Evolutionary conservation across 1,140 invertebrate genomes (phyloP), one percentile per base, ranked within the genome.

Genomic region (Psilanteris sp.): DNA sequence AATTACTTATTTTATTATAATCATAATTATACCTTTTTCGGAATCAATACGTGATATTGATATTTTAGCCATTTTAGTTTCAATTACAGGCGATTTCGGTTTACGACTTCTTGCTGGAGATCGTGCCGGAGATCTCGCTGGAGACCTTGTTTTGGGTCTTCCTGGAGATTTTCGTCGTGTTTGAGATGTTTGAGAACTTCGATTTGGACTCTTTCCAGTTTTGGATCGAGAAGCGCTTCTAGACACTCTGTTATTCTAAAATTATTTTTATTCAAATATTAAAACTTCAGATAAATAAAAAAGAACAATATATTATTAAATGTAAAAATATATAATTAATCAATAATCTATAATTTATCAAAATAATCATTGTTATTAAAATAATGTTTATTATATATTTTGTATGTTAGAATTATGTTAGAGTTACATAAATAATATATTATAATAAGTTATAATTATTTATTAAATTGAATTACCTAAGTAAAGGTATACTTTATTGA

Each of bases 31-130:
- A 84, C 83, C 79, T 70, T 55, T 76, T 16, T 79, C 54, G 0
- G 62, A 11, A 15, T 86, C 83, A 44, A 83, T 76, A 37, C 79
- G 62, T 7, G 80, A 36, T 7, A 85, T 52, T 26, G 81, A 81
- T 22, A 83, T 57, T 27, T 81, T 83, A 29, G 82, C 79, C 36
- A 74, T 46, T 55, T 64, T 80, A 3, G 80, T 66, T 27, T 41
- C 78, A 7, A 79, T 77, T 5, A 59, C 32, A 8, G 82, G 70
- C 9, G 81, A 55, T 71, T 79, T 82, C 22, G 73, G 76, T 39
- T 31, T 78, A 18, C 75, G 76, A 22, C 14, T 18, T 4, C 80
- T 75, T 1, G 9, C 79, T 6, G 77, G 78, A 4, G n/a, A n/a
- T n/a, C 18, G 18, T 2, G 18, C 18, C 2, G 18, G 18, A 2